phyloP scores from a whole-genome alignment of 2,113 vertebrate genomes.

The Lonchura striata region DNA sequence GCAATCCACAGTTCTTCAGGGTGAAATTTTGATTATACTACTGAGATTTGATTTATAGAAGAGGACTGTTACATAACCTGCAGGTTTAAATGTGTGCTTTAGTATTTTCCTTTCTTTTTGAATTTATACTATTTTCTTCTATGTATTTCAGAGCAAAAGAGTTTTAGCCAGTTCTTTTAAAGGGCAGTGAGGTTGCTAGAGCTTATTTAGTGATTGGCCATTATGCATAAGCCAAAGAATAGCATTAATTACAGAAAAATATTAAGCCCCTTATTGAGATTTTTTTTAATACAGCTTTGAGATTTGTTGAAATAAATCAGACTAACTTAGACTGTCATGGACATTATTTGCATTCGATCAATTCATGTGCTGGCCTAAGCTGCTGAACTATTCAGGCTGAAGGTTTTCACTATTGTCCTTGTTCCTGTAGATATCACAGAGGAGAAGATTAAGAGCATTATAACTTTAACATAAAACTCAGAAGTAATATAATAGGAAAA shows the following conservation, averaged over 20 bases:
- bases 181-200: conserved; percentile 41
- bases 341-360: conserved; percentile 43
- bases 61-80: not conserved
- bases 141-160: not conserved
- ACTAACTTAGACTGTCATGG: conserved; percentile 18
- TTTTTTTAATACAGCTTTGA: conserved; percentile 39
- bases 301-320: conserved; percentile 62
- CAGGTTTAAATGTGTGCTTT: not conserved
- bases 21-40: not conserved
- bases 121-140: not conserved
- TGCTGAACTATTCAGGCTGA: conserved; percentile 53
- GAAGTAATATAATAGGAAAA: conserved; percentile 49
- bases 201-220: conserved; percentile 49
- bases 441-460: conserved; percentile 64
- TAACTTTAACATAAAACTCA: conserved; percentile 58
- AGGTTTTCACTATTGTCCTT: conserved; percentile 53
- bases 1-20: not conserved
- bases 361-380: conserved; percentile 43
- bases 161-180: conserved; percentile 43
- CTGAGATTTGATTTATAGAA: not conserved
- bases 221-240: conserved; percentile 37
- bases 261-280: conserved; percentile 58
- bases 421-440: conserved; percentile 58
- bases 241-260: conserved; percentile 61
- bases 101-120: not conserved